Evolutionary conservation across 2,797 vertebrate species (phyloP), one percentile per base, ranked within the genome.

Genomic region (Trichosurus vulpecula): DNA sequence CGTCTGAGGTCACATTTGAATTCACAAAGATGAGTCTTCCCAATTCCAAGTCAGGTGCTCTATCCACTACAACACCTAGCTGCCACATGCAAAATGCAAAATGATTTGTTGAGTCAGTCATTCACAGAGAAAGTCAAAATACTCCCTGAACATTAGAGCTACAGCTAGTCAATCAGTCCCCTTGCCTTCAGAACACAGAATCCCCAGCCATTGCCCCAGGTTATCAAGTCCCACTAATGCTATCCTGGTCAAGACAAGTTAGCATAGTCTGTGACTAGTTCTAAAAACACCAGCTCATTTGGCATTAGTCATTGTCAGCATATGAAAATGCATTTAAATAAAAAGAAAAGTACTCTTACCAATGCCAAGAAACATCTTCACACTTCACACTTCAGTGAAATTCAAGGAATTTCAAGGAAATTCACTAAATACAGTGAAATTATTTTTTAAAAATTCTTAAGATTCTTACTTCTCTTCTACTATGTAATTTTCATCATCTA

Each of bases 211-310:
- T 58, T 31, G 35, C 6, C 54, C 47, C 9, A 54, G 27, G 52
- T 74, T 41, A 54, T 92, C 51, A 94, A 52, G 92, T 90, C 25
- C 93, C 53, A 90, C 8, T 74, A 74, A 2, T 12, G 13, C 53
- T 66, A 52, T 92, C 93, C 6, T 12, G 93, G 16, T 19, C 91
- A 94, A 90, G 66, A 12, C 22, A 90, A 30, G 81, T 58, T 92
- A n/a, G 6, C 16, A 94, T 91, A 30, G 0, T 93, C 30, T 53
- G 53, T 52, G 51, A 58, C 19, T 91, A 90, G 30, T 30, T 95
- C 52, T 96, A n/a, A 95, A 74, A 97, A 89, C 27, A 93, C 1
- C 58, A 55, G 2, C 29, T 92, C 93, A 94, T 52, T 51, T 54
- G n/a, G 16, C 54, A 58, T 4, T 74, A 30, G 25, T 92, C 35